phyloP scores from a whole-genome alignment of 2,797 vertebrate species.

The Oreochromis mossambicus region DNA sequence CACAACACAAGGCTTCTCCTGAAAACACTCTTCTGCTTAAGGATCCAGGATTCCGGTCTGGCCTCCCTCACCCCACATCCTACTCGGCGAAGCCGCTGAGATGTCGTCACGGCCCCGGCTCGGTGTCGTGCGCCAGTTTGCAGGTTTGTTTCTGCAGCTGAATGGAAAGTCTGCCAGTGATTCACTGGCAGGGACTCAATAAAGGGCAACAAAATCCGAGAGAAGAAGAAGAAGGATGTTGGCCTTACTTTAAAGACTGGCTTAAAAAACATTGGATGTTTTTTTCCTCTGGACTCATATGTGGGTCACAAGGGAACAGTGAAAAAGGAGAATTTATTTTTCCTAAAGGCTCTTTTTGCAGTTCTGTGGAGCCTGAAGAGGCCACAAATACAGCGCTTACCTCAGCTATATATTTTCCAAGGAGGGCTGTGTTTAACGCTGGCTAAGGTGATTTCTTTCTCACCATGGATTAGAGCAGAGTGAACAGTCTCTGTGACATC shows the following conservation, averaged over 20 bases:
- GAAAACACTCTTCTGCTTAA: constrained; percentile 5
- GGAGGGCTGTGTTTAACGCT: constrained; percentile 14
- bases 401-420: constrained; percentile 39
- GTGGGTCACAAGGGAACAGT: constrained; percentile 32
- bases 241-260: constrained; percentile 18
- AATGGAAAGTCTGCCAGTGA: constrained; percentile 45
- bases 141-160: constrained; percentile 12
- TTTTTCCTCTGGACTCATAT: background rate
- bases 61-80: constrained; percentile 17
- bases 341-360: constrained; percentile 20
- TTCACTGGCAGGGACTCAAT: background rate
- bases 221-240: background rate
- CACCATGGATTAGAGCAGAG: constrained; percentile 25
- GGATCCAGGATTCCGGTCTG: constrained; percentile 28
- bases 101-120: constrained; percentile 17
- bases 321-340: constrained; percentile 23
- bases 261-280: background rate
- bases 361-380: background rate
- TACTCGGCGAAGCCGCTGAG: background rate
- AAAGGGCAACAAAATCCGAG: background rate
- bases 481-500: background rate
- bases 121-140: background rate
- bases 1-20: constrained; percentile 33
- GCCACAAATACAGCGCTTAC: constrained; percentile 25
- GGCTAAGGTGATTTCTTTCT: constrained; percentile 43